A percentile compares a stretch with the other conserved stretches of the same genome.
These are phyloP conservation scores for Lepilemur septentrionalis DNA, from an alignment of 2,797 vertebrate genomes.

Conservation along the genomic window DNA sequence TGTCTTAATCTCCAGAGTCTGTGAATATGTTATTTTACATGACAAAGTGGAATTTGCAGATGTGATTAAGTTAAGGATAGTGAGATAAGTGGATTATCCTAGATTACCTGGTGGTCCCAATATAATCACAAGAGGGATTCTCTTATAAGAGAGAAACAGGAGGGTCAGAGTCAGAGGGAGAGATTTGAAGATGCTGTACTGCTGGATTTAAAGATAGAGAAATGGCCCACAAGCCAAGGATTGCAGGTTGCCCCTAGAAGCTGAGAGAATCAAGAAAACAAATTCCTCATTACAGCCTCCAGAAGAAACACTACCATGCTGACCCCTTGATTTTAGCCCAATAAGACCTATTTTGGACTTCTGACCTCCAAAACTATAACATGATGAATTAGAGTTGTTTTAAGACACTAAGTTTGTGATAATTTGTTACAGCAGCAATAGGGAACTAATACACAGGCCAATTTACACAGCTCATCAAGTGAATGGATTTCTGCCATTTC, in stretches of 20 bases:
- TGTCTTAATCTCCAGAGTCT: background rate
- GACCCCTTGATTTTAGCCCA: background rate
- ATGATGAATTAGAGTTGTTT: background rate
- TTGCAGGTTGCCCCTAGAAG: background rate
- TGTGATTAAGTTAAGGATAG: background rate
- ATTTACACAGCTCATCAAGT: background rate
- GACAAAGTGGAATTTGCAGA: slow-evolving; percentile 21
- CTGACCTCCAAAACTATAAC: background rate
- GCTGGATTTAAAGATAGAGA: background rate
- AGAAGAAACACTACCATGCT: background rate
- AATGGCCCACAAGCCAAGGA: background rate
- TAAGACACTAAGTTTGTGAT: background rate
- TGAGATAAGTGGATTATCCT: background rate
- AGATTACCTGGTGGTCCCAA: background rate
- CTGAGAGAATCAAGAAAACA: background rate
- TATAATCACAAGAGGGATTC: background rate
- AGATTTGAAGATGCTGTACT: background rate
- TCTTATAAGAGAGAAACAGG: background rate
- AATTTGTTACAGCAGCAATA: background rate
- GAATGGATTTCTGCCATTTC: background rate
- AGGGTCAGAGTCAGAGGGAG: background rate
- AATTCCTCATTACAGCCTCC: background rate
- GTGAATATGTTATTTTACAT: background rate
- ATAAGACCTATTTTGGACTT: background rate
- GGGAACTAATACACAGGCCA: background rate